Base-by-base conservation (phyloP, 2,888 invertebrate genomes). In the Leucoptera coffeella region DNA sequence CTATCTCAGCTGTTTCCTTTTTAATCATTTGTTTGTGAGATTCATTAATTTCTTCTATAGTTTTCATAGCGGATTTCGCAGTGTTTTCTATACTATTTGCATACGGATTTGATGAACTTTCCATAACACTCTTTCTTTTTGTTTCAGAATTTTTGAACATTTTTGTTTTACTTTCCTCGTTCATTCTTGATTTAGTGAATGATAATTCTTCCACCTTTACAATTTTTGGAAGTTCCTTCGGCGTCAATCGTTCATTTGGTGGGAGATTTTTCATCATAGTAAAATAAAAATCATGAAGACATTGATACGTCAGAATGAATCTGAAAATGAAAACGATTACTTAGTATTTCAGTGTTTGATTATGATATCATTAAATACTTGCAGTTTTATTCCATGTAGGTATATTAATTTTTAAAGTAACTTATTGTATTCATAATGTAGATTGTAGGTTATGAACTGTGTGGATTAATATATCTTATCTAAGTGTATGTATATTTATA, bases 231-330 rank as follows among this genome's bases (percentile, higher is more conserved):
- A 69, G 45, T 22, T 67, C 67, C 39, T 60, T 65, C 4, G 61
- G 56, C 2, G 35, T 14, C 7, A 61, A 32, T 38, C 58, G 49
- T 10, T 69, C 64, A 20, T 31, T 50, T 14, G 61, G 37, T 14
- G 61, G 64, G 33, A 51, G 39, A 27, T 39, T 42, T 36, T 57
- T 69, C 21, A 75, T 50, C 45, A 60, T 53, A 9, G 69, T 37
- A 25, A 50, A 55, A 29, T 61, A 59, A 35, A 71, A 71, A 33
- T 73, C 71, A 26, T 60, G 60, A 2, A 73, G 42, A n/a, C 53
- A 40, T 53, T 74, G 69, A 35, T 49, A 60, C 4, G 65, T 59
- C 31, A 65, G 41, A 15, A 53, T 37, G 9, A 52, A 55, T 35
- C 69, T 69, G 51, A 34, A 61, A 60, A 31, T 27, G 26, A 35